Evolutionary conservation across 92 coral and sea anemone genomes (phyloP), one percentile per base, ranked within the genome.

Genomic region (Parazoanthus darwini): DNA sequence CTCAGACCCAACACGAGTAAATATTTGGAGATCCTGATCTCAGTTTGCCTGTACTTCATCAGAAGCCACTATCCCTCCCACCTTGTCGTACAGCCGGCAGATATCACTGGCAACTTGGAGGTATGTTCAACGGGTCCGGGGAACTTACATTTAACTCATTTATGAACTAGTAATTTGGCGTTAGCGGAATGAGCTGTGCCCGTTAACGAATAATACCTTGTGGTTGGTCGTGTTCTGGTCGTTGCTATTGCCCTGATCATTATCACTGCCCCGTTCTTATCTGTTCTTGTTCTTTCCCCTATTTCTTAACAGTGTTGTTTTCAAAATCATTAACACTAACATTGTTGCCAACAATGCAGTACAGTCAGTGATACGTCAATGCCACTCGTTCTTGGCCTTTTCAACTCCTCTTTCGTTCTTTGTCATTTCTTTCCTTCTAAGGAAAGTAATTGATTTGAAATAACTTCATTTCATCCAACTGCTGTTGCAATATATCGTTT

Each of bases 1-100:
- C 95, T 97, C 82, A 92, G 92, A 77, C 99, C 99, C 10, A 97
- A 93, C 91, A 95, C 98, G 44, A 97, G 99, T 88, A 97, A 97
- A 85, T 97, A 97, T 86, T 91, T 97, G 65, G 99, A 97, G 85
- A 94, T 97, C 66, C 95, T 97, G 15, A 93, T 97, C 88, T 94
- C 99, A 4, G 93, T 97, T 36, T 81, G 95, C 63, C 89, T 97
- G 90, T 97, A 97, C 86, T 97, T 95, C 94, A 94, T 97, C 63
- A 92, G 99, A 48, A 95, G 98, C 86, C 98, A 97, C 87, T 97
- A 93, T 72, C 94, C 95, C 9, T 88, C 90, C 39, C 86, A 94
- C 36, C 79, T 96, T 14, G 88, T 94, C 8, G 91, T 94, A 6
- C 92, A 93, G 18, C 84, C 90, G 25, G 92, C 82, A 11, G 98